Evolutionary conservation across 2,888 invertebrate species (phyloP), one percentile per base, ranked within the genome.

Genomic region (Apodemia duryi): DNA sequence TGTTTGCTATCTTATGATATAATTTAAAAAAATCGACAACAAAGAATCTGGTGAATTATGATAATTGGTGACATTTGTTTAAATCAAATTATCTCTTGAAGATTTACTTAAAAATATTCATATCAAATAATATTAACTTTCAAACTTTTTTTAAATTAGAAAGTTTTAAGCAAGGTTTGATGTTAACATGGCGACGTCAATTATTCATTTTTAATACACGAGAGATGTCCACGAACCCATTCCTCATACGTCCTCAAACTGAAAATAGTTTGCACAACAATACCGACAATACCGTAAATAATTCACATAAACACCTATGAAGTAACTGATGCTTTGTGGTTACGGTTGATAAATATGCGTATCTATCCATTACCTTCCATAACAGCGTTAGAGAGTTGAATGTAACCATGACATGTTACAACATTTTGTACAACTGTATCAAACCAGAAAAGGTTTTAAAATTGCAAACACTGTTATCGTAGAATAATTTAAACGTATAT

Each of bases 261-360:
- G 70, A 77, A 78, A 79, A 79, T 73, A 71, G 77, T 81, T 80
- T 80, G 73, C 81, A 80, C 80, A 43, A 43, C 43, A 77, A 86
- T 52, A 28, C 21, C 28, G n/a, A 54, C 80, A 84, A 80, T 73
- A 73, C 75, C 75, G 73, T 75, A 73, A 66, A 77, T 78, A 81
- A 82, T 82, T 69, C 68, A 73, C 71, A 11, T 57, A 57, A 57
- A 57, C 57, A 57, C 28, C 71, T 75, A 72, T 83, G 79, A 72
- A 74, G 82, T 78, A 83, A 83, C 74, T 68, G 67, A 66, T 73
- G 72, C 76, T 78, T 80, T 80, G 77, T 76, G 68, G 63, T 71
- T 73, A 70, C 72, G 75, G 69, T 74, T 74, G 72, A 77, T 78
- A 80, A 80, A 74, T 75, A 66, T 74, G 73, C 72, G 70, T 74